Conservation (phyloP, 1,140 invertebrate species). For the Oedothorax gibbosus region DNA sequence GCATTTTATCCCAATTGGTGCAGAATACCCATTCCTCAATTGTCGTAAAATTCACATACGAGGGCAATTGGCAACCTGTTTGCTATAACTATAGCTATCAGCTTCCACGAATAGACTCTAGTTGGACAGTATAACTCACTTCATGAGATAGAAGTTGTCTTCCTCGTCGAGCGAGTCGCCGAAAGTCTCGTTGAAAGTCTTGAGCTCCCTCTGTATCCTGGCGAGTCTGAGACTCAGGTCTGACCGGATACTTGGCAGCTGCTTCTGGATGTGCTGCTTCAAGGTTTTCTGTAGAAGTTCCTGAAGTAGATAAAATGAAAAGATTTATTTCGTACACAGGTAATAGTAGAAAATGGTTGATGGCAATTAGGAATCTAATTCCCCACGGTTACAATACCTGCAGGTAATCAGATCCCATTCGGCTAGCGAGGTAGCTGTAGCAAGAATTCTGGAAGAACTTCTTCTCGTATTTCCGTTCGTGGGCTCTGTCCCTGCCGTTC, state of each 20-base stretch:
- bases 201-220: constrained; percentile 89
- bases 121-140: background rate
- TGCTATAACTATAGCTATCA: too few relatives aligned
- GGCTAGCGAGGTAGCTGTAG: too few relatives aligned
- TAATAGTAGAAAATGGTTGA: too few relatives aligned
- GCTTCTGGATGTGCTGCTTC: constrained; percentile 98
- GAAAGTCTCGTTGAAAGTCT: constrained; percentile 90
- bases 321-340: constrained; percentile 69
- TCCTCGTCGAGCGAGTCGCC: background rate
- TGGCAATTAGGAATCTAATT: too few relatives aligned
- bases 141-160: background rate
- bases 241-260: constrained; percentile 91
- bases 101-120: too few relatives aligned
- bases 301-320: constrained; percentile 95
- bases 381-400: too few relatives aligned
- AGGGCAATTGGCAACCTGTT: too few relatives aligned
- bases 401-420: too few relatives aligned
- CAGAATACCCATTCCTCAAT: too few relatives aligned
- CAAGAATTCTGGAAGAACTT: background rate
- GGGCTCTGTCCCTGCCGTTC: background rate
- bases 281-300: constrained; percentile 97
- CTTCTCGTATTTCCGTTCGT: background rate
- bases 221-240: constrained; percentile 95
- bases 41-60: too few relatives aligned
- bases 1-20: too few relatives aligned